Evolutionary conservation across 1,140 invertebrate genomes (phyloP).

Genomic region (Dryas iulia): DNA sequence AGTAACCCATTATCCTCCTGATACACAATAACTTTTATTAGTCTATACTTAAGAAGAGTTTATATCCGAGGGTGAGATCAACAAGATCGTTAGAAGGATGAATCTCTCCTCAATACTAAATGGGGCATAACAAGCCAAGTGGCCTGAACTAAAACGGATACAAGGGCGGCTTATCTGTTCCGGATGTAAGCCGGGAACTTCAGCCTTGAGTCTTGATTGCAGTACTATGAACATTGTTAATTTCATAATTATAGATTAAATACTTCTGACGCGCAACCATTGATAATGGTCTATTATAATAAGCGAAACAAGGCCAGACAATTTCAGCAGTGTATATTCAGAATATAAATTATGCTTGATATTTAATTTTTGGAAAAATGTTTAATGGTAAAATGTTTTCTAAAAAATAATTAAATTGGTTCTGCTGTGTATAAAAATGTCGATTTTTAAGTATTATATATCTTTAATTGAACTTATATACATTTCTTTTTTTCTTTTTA

Average conservation of each 20-base stretch:
- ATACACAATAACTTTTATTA: background rate
- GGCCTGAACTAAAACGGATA: conserved; percentile 39
- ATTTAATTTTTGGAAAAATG: no score
- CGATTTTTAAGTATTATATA: no score
- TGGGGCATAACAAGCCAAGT: conserved; percentile 32
- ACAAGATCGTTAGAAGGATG: conserved; percentile 26
- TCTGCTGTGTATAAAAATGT: no score
- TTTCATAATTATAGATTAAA: background rate
- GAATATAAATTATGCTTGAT: no score
- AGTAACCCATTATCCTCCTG: background rate
- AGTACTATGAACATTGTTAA: conserved; percentile 1
- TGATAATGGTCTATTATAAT: background rate
- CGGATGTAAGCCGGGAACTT: conserved; percentile 37
- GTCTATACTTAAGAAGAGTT: background rate
- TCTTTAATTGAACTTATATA: no score
- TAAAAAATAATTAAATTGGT: no score
- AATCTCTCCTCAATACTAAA: conserved; percentile 29
- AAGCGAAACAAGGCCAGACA: background rate
- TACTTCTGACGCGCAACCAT: background rate
- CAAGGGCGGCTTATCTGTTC: conserved; percentile 42
- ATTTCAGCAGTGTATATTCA: no score
- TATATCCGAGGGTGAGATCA: conserved; percentile 23
- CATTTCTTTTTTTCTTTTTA: no score
- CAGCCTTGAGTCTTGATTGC: conserved; percentile 15
- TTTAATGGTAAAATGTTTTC: no score